A percentile compares a stretch with the other conserved stretches of the same genome.
phyloP scores from a whole-genome alignment of 2,113 vertebrate genomes.

The Syrmaticus mikado region DNA sequence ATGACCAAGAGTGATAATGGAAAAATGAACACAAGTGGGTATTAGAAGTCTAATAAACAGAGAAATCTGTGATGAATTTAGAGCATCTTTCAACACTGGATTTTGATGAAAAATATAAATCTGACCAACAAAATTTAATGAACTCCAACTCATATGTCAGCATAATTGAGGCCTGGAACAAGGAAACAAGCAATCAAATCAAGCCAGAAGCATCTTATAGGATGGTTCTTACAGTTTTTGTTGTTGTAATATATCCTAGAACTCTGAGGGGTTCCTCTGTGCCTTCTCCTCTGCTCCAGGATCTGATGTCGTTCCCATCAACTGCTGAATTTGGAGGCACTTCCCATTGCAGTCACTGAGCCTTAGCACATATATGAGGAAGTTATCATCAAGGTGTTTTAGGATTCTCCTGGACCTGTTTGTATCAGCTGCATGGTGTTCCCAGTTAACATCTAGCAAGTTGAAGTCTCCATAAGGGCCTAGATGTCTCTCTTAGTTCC shows the following conservation, averaged over 20 bases:
- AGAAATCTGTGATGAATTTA: neutral
- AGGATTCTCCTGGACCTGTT: no score
- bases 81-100: neutral
- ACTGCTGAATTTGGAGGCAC: neutral
- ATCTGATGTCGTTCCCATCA: neutral
- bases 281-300: neutral
- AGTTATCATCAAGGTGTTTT: no score
- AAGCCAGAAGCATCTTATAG: neutral
- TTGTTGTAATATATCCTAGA: neutral
- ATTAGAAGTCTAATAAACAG: neutral
- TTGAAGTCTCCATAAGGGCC: no score
- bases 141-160: neutral
- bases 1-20: neutral
- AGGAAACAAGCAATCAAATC: neutral
- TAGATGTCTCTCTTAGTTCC: no score
- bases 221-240: neutral
- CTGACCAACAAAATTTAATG: neutral
- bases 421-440: no score
- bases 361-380: no score
- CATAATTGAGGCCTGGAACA: neutral
- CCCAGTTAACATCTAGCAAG: no score
- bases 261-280: neutral
- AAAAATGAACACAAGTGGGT: neutral
- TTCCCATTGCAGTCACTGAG: neutral
- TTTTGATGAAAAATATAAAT: neutral